These are phyloP conservation scores for Hippocampus zosterae DNA, from an alignment of 2,113 vertebrate genomes.

Conservation along the genomic window DNA sequence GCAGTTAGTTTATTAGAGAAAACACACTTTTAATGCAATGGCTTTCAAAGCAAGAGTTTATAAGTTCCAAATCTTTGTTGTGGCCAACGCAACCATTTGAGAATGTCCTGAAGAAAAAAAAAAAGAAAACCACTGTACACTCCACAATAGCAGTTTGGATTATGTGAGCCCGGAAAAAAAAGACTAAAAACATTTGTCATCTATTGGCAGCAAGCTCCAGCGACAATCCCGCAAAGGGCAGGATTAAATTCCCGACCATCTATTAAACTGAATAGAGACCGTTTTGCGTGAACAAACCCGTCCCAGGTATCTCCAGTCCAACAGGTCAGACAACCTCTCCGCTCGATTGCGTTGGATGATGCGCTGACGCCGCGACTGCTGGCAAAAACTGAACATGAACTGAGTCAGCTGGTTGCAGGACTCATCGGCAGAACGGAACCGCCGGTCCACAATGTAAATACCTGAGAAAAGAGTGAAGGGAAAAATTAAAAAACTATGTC, in stretches of 20 bases:
- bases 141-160: no score
- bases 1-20: background rate
- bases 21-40: background rate
- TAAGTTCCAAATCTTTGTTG: no score
- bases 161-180: no score
- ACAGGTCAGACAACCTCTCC: conserved; percentile 87
- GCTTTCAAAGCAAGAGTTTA: background rate
- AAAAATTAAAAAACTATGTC: no score
- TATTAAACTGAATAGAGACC: background rate
- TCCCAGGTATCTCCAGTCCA: conserved; percentile 94
- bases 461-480: conserved; percentile 61
- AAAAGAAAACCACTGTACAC: no score
- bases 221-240: no score
- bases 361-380: conserved; percentile 91
- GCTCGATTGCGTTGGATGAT: conserved; percentile 95
- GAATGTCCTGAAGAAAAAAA: no score
- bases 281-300: conserved; percentile 70
- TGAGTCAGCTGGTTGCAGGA: conserved; percentile 95
- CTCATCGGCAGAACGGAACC: conserved; percentile 87
- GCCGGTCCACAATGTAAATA: conserved; percentile 91
- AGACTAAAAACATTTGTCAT: no score
- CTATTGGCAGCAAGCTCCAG: no score
- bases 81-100: no score
- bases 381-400: conserved; percentile 91
- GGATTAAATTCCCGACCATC: no score